phyloP scores from a whole-genome alignment of 2,797 vertebrate genomes.

The Xyrichtys novacula region DNA sequence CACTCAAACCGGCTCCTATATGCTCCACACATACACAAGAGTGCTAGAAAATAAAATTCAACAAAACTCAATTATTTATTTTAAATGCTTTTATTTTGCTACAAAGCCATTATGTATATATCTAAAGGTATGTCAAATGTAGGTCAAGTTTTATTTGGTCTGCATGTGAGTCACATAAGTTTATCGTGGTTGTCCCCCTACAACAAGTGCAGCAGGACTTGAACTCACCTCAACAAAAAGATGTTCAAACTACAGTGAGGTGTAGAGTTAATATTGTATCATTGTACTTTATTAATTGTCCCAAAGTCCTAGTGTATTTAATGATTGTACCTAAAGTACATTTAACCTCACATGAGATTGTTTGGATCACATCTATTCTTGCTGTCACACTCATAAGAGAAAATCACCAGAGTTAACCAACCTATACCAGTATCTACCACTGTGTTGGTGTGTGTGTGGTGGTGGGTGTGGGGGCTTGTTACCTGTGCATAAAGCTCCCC shows the following conservation, averaged over 20 bases:
- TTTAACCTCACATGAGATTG: slow-evolving; percentile 14
- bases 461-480: slow-evolving; percentile 65
- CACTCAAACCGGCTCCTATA: neutral
- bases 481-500: slow-evolving; percentile 80
- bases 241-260: neutral
- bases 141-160: neutral
- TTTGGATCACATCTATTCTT: neutral
- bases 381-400: neutral
- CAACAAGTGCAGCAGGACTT: neutral
- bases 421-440: too few relatives aligned
- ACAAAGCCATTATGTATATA: neutral
- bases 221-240: neutral
- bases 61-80: neutral
- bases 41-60: neutral
- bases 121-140: neutral
- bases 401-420: slow-evolving; percentile 27
- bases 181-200: neutral
- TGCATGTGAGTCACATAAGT: slow-evolving; percentile 4
- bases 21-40: neutral
- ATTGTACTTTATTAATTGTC: neutral
- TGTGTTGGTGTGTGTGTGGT: too few relatives aligned
- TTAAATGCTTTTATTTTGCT: too few relatives aligned
- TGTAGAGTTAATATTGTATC: neutral
- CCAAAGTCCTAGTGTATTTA: neutral
- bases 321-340: neutral